Percentiles rank a stretch among this genome's conserved stretches.
Conservation (phyloP, 2,888 invertebrate genomes). For the Pyrocoelia pectoralis region DNA sequence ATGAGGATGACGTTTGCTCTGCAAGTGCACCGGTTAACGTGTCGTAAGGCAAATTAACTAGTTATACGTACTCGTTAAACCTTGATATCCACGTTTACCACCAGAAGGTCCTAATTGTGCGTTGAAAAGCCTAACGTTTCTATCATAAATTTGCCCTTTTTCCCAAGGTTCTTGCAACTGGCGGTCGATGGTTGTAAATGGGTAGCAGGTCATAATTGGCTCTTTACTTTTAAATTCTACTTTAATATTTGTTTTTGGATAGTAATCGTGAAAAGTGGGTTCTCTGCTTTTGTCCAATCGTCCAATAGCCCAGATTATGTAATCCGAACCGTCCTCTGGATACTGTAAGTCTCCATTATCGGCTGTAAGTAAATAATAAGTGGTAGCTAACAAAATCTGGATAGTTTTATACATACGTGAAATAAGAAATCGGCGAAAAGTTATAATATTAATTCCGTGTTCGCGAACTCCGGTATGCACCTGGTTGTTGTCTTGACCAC, state of each 20-base stretch:
- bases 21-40: neutral
- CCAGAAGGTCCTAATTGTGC: conserved; percentile 87
- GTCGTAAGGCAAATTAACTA: too few species aligned
- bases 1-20: conserved; percentile 74
- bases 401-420: conserved; percentile 66
- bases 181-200: conserved; percentile 67
- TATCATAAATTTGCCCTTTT: conserved; percentile 70
- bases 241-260: conserved; percentile 74
- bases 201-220: conserved; percentile 74
- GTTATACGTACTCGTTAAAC: conserved; percentile 70
- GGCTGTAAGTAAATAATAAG: conserved; percentile 61
- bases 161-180: conserved; percentile 65
- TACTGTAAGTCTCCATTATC: conserved; percentile 81
- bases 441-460: conserved; percentile 80
- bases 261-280: conserved; percentile 84
- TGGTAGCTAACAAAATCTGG: neutral
- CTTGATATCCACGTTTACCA: conserved; percentile 79
- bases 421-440: conserved; percentile 78
- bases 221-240: conserved; percentile 73
- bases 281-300: conserved; percentile 77
- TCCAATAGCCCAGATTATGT: conserved; percentile 86
- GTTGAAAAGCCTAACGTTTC: conserved; percentile 78
- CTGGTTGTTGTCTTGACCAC: conserved; percentile 84
- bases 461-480: conserved; percentile 75
- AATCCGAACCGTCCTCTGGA: conserved; percentile 65